Conservation (phyloP, 1,140 invertebrate genomes). For the Sarcophaga bullata region DNA sequence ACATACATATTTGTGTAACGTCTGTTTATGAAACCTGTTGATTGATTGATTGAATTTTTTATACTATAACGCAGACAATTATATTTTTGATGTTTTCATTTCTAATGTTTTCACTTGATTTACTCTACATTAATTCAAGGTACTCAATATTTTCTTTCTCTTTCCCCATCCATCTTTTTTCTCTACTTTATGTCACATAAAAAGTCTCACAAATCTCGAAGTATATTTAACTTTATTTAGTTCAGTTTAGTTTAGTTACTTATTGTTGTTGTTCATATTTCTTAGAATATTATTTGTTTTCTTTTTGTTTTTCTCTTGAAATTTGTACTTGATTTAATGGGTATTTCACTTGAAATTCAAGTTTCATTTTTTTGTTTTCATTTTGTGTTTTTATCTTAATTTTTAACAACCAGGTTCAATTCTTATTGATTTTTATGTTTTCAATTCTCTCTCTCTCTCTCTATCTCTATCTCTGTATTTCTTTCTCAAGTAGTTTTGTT, state of each 20-base stretch:
- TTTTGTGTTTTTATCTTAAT: neutral
- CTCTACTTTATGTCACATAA: neutral
- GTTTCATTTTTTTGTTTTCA: neutral
- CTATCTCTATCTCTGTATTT: neutral
- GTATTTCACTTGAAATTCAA: neutral
- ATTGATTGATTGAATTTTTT: slow-evolving; percentile 42
- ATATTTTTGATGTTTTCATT: slow-evolving; percentile 67
- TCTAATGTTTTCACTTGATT: slow-evolving; percentile 67
- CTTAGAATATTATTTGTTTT: no score
- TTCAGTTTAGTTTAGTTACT: no score
- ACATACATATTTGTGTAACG: neutral
- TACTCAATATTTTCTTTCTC: slow-evolving; percentile 28
- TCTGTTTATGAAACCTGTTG: neutral
- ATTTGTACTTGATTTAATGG: no score
- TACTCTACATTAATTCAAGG: slow-evolving; percentile 63
- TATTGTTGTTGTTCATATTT: no score
- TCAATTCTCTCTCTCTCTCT: neutral
- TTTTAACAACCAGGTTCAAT: neutral
- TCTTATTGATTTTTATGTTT: neutral
- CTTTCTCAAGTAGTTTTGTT: neutral
- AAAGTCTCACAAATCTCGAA: neutral
- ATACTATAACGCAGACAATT: slow-evolving; percentile 55
- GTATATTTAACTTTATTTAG: no score
- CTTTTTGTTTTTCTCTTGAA: no score
- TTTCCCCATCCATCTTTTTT: neutral